These are phyloP conservation scores for Petrocephalus sullivani DNA, from an alignment of 2,797 vertebrate genomes.

Conservation along the genomic window DNA sequence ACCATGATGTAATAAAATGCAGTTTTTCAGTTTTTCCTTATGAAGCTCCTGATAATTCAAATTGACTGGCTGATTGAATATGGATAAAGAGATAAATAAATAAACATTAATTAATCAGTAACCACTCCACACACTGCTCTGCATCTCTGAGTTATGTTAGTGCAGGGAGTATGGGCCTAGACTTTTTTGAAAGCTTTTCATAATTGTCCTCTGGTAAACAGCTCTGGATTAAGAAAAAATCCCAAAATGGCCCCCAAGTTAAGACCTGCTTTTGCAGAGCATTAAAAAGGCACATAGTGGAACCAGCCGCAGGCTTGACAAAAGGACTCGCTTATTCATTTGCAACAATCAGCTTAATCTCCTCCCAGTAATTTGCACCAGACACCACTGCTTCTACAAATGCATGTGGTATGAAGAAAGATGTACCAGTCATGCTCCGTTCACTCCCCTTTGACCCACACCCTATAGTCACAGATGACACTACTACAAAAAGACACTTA, in stretches of 20 bases:
- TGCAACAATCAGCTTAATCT: not conserved
- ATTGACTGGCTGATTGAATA: not conserved
- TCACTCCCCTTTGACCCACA: no score
- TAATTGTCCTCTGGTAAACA: slow-evolving; percentile 32
- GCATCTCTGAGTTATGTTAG: slow-evolving; percentile 49
- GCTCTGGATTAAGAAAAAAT: slow-evolving; percentile 9
- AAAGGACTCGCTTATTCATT: not conserved
- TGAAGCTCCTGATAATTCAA: not conserved
- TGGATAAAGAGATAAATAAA: not conserved
- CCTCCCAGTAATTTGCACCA: not conserved
- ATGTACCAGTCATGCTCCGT: not conserved
- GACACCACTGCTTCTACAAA: not conserved
- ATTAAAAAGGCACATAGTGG: not conserved
- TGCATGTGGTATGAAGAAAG: not conserved
- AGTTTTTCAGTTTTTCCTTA: not conserved
- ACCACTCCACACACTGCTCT: not conserved
- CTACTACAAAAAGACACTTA: not conserved
- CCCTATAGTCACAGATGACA: not conserved
- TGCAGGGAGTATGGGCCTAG: not conserved
- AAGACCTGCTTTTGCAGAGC: not conserved
- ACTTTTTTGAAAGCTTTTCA: slow-evolving; percentile 52
- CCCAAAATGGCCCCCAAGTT: not conserved
- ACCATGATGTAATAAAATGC: not conserved
- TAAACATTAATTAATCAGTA: not conserved
- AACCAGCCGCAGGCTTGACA: not conserved